phyloP scores from a whole-genome alignment of 2,113 vertebrate species.

The Lamprotornis superbus region DNA sequence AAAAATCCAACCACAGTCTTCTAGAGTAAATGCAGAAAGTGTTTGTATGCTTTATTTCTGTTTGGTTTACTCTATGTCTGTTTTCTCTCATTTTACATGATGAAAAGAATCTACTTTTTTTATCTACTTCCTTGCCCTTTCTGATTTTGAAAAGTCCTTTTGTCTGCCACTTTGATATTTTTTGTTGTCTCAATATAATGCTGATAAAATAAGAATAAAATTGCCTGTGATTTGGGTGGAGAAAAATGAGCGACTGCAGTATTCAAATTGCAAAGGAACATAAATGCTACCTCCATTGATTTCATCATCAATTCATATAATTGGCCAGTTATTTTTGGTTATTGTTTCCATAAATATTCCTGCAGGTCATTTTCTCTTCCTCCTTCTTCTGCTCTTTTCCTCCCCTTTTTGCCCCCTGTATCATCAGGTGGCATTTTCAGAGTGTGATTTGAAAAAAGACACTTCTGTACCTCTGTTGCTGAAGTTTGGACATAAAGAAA shows the following conservation, averaged over 20 bases:
- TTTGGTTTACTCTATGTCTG: background rate
- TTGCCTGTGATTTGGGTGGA: background rate
- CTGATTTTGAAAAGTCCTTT: background rate
- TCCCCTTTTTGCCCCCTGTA: background rate
- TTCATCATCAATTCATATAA: background rate
- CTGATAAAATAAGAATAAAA: background rate
- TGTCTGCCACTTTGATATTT: background rate
- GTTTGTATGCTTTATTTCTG: background rate
- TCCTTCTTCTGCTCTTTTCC: background rate
- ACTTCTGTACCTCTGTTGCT: background rate
- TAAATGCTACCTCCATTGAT: background rate
- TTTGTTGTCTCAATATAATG: background rate
- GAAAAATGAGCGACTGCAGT: background rate
- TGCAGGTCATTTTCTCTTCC: background rate
- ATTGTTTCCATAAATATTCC: background rate
- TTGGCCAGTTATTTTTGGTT: background rate
- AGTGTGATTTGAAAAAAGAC: background rate
- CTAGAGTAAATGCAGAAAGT: background rate
- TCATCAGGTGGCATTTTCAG: background rate
- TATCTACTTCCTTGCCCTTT: background rate
- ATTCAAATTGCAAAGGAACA: background rate
- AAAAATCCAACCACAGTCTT: background rate
- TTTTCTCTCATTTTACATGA: background rate
- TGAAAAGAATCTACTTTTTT: background rate
- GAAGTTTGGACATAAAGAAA: background rate